A percentile compares a stretch with the other conserved stretches of the same genome.
phyloP scores from a whole-genome alignment of 1,140 invertebrate genomes.

The Drosophila nigromelanica region DNA sequence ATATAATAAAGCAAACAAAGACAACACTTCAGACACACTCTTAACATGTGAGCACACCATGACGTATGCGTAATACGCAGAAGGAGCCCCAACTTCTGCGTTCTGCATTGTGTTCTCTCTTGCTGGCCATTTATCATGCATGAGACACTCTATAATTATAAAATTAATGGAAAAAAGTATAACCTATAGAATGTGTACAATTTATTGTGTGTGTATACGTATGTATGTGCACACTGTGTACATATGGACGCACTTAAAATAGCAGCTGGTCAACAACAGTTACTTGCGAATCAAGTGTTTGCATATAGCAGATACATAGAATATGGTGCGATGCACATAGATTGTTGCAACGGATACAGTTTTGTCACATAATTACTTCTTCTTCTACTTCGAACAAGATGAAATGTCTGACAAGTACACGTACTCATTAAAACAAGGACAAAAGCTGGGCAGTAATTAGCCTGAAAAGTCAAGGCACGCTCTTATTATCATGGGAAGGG shows the following conservation, averaged over 20 bases:
- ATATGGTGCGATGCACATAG: background rate
- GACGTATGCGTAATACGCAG: conserved; percentile 61
- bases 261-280: background rate
- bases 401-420: conserved; percentile 3
- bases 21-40: conserved; percentile 16
- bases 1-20: conserved; percentile 7
- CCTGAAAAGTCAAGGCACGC: background rate
- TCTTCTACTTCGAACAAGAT: conserved; percentile 2
- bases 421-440: conserved; percentile 10
- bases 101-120: conserved; percentile 9
- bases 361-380: no score
- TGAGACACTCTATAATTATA: conserved; percentile 52
- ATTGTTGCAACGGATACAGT: no score
- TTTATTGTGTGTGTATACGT: no score
- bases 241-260: background rate
- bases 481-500: no score
- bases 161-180: conserved; percentile 43
- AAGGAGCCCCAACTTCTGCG: conserved; percentile 2
- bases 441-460: conserved; percentile 9
- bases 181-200: background rate
- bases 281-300: background rate
- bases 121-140: conserved; percentile 54
- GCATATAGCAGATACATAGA: background rate
- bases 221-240: background rate
- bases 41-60: conserved; percentile 9